These are phyloP conservation scores for Pollimyrus isidori DNA, from an alignment of 2,113 vertebrate species.

Conservation along the genomic window DNA sequence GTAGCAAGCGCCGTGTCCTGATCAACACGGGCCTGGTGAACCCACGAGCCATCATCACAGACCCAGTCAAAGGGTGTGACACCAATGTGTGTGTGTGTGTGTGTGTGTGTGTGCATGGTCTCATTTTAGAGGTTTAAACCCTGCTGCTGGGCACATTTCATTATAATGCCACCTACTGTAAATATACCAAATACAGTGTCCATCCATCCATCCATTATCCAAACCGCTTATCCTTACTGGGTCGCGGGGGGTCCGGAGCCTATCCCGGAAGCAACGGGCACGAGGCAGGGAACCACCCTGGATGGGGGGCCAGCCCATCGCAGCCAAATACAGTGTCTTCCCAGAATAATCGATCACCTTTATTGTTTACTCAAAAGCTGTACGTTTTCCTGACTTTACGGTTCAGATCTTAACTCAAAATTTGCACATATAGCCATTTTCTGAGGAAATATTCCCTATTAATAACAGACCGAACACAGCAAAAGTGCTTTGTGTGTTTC, in stretches of 20 bases:
- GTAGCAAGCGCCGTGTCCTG: constrained; percentile 72
- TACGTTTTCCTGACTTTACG: background rate
- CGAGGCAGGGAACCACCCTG: too few relatives aligned
- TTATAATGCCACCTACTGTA: background rate
- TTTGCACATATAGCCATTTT: background rate
- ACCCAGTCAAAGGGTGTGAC: constrained; percentile 71
- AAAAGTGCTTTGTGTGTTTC: background rate
- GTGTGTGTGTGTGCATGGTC: background rate
- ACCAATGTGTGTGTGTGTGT: background rate
- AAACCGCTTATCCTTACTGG: too few relatives aligned
- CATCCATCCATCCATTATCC: too few relatives aligned
- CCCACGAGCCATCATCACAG: constrained; percentile 75
- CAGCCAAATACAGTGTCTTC: background rate
- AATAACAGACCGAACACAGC: background rate
- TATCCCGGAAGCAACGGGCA: too few relatives aligned
- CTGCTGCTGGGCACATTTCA: background rate
- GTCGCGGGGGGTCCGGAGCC: too few relatives aligned
- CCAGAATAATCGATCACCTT: background rate
- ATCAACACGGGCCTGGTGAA: constrained; percentile 78
- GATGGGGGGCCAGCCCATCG: too few relatives aligned
- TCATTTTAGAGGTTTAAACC: background rate
- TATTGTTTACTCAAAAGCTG: background rate
- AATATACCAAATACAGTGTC: background rate
- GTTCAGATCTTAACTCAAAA: background rate
- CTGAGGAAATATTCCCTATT: background rate